A percentile compares a stretch with the other conserved stretches of the same genome.
These are phyloP conservation scores for Sapajus apella DNA, from an alignment of 2,113 vertebrate species.

Conservation along the genomic window DNA sequence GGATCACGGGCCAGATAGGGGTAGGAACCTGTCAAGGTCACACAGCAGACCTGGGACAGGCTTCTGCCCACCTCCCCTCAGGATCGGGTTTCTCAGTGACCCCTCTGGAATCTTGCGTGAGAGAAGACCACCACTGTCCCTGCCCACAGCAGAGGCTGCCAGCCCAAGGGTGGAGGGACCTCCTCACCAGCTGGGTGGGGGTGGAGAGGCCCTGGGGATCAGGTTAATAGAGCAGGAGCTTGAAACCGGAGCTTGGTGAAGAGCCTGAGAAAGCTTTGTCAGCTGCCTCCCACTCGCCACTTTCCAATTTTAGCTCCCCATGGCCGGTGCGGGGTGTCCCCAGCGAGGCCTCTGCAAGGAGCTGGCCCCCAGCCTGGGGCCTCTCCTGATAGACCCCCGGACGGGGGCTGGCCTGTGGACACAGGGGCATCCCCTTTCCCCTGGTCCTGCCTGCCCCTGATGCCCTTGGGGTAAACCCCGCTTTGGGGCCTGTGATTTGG, in stretches of 20 bases:
- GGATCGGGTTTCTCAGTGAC: background rate
- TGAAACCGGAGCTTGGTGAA: conserved; percentile 69
- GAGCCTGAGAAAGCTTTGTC: conserved; percentile 66
- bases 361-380: background rate
- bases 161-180: background rate
- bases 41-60: background rate
- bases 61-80: background rate
- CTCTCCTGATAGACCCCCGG: background rate
- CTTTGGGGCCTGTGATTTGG: background rate
- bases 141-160: background rate
- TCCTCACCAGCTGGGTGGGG: background rate
- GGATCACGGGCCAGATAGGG: background rate
- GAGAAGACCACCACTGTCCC: background rate
- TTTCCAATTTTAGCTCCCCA: conserved; percentile 80
- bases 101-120: background rate
- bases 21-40: background rate
- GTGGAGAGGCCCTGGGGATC: conserved; percentile 63
- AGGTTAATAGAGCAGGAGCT: conserved; percentile 74
- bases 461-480: background rate
- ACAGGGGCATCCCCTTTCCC: background rate
- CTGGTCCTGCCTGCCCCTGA: background rate
- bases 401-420: background rate
- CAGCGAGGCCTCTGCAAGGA: background rate
- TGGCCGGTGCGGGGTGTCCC: conserved; percentile 67
- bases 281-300: conserved; percentile 75